Conservation (phyloP, 2,113 vertebrate species). For the Trematomus loennbergii region DNA sequence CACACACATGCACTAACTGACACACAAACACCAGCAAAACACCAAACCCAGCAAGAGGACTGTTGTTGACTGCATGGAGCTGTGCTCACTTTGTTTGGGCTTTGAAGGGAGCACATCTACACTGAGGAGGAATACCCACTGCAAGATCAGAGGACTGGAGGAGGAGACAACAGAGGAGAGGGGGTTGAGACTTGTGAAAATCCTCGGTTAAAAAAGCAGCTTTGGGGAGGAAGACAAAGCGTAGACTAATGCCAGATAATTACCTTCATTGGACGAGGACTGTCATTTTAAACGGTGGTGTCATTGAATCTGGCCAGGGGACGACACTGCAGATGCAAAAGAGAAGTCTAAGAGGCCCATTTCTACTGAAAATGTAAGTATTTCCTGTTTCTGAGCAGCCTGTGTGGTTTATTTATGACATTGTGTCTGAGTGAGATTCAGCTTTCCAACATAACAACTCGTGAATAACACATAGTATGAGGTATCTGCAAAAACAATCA, state of each 20-base stretch:
- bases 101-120: conserved; percentile 59
- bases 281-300: conserved; percentile 56
- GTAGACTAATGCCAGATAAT: conserved; percentile 73
- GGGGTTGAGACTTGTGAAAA: conserved; percentile 79
- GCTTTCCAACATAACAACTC: conserved; percentile 45
- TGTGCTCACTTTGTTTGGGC: conserved; percentile 75
- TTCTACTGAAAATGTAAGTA: conserved; percentile 71
- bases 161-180: conserved; percentile 73
- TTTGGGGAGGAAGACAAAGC: conserved; percentile 78
- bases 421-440: conserved; percentile 46
- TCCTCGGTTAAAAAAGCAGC: conserved; percentile 74
- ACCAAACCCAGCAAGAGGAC: conserved; percentile 65
- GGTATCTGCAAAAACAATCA: conserved; percentile 53
- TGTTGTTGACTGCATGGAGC: conserved; percentile 70
- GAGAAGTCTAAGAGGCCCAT: conserved; percentile 52
- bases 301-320: conserved; percentile 50
- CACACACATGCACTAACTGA: conserved; percentile 47
- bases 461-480: conserved; percentile 49
- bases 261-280: conserved; percentile 63
- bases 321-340: conserved; percentile 36
- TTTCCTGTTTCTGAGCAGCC: conserved; percentile 55
- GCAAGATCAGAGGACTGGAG: conserved; percentile 74
- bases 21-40: conserved; percentile 68
- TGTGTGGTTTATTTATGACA: conserved; percentile 52
- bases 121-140: conserved; percentile 74